phyloP scores from a whole-genome alignment of 2,888 invertebrate species.

The Pseudococcus viburni region DNA sequence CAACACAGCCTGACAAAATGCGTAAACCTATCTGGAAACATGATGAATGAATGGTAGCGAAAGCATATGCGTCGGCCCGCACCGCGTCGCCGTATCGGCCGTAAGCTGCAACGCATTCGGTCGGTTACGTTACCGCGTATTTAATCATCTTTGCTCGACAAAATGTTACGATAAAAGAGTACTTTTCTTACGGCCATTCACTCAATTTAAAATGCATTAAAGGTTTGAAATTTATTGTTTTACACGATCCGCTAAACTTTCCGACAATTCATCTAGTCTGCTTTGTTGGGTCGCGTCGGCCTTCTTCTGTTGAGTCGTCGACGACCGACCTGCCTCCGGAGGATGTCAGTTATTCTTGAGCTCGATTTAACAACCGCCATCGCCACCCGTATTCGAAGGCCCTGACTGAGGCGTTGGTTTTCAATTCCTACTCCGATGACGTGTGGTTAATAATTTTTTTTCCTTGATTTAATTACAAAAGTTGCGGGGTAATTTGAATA shows the following conservation, averaged over 20 bases:
- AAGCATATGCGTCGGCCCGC: slow-evolving; percentile 40
- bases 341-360: neutral
- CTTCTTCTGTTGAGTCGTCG: neutral
- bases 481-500: neutral
- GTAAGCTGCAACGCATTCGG: neutral
- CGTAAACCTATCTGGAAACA: slow-evolving; percentile 52
- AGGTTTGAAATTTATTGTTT: slow-evolving; percentile 36
- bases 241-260: slow-evolving; percentile 13
- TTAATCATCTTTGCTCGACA: slow-evolving; percentile 45
- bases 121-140: neutral
- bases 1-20: slow-evolving; percentile 60
- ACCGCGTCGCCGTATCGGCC: neutral
- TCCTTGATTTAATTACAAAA: neutral
- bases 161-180: neutral
- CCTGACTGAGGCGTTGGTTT: neutral
- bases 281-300: neutral
- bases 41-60: slow-evolving; percentile 56
- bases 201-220: slow-evolving; percentile 45
- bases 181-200: slow-evolving; percentile 26
- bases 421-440: neutral
- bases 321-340: neutral
- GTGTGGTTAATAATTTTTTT: neutral
- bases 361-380: neutral
- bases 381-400: neutral
- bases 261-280: neutral